Conservation (phyloP, 2,113 vertebrate species). For the Nymphicus hollandicus region DNA sequence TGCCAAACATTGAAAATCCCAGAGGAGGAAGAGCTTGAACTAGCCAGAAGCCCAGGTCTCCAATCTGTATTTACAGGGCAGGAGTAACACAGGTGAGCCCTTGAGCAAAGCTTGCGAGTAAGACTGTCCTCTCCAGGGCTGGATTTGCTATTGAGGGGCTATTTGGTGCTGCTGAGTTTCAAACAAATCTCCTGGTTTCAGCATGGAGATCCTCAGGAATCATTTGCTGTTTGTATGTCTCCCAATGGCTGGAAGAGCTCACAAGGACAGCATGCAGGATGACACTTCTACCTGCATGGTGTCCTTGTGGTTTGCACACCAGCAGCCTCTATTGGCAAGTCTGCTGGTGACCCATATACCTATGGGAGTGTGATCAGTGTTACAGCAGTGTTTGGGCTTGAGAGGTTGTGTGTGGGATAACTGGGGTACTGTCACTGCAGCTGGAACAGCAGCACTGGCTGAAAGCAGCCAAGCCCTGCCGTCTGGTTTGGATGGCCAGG, state of each 20-base stretch:
- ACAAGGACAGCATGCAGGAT: background rate
- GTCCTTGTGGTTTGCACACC: background rate
- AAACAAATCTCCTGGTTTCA: background rate
- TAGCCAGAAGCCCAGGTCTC: background rate
- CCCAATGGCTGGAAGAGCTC: rapidly evolving
- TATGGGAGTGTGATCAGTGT: rapidly evolving
- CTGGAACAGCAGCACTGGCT: background rate
- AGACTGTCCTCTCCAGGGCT: background rate
- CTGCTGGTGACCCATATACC: background rate
- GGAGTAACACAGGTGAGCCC: background rate
- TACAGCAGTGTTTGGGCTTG: background rate
- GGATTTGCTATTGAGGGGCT: background rate
- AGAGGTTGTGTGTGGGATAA: background rate
- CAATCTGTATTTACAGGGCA: background rate
- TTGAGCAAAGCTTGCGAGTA: background rate
- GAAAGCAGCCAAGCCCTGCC: background rate
- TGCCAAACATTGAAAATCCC: background rate
- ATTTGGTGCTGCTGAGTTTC: background rate
- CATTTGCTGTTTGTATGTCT: background rate
- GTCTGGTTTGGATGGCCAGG: background rate
- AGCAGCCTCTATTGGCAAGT: background rate
- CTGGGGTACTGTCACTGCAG: rapidly evolving
- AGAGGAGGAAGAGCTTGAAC: background rate
- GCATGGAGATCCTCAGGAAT: background rate
- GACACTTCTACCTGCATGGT: background rate